Conservation (phyloP, 1,140 invertebrate species). For the Pseudomyrmex cubaensis region DNA sequence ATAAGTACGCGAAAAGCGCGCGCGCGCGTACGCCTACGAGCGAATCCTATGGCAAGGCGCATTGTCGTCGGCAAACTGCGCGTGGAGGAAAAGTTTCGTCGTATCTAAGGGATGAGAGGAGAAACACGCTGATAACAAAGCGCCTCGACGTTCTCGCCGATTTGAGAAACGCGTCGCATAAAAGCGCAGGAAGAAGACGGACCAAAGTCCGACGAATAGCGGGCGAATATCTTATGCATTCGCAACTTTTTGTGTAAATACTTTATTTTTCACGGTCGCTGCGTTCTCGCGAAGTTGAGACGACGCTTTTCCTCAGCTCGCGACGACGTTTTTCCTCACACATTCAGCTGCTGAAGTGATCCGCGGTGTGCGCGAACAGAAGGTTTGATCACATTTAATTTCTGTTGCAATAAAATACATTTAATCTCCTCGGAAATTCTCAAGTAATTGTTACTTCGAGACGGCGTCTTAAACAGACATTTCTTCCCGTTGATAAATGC, state of each 20-base stretch:
- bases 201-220: slow-evolving; percentile 31
- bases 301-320: background rate
- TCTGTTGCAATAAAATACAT: background rate
- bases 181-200: slow-evolving; percentile 14
- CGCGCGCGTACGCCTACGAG: slow-evolving; percentile 15
- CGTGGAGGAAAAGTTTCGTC: slow-evolving; percentile 50
- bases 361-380: no score
- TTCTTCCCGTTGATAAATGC: background rate
- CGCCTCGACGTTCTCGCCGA: slow-evolving; percentile 21
- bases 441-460: background rate
- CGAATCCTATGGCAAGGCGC: slow-evolving; percentile 23
- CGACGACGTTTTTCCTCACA: background rate
- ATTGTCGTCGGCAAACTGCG: slow-evolving; percentile 59
- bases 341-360: background rate
- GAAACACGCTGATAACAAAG: slow-evolving; percentile 60
- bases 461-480: background rate
- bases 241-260: slow-evolving; percentile 44
- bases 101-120: background rate
- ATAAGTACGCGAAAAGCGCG: background rate
- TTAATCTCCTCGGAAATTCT: background rate
- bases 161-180: slow-evolving; percentile 47
- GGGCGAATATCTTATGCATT: slow-evolving; percentile 49
- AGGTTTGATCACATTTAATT: background rate
- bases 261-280: slow-evolving; percentile 33
- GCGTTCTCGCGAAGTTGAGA: background rate